These are phyloP conservation scores for Strigamia transsilvanica DNA, from an alignment of 2,888 invertebrate species.

Conservation along the genomic window DNA sequence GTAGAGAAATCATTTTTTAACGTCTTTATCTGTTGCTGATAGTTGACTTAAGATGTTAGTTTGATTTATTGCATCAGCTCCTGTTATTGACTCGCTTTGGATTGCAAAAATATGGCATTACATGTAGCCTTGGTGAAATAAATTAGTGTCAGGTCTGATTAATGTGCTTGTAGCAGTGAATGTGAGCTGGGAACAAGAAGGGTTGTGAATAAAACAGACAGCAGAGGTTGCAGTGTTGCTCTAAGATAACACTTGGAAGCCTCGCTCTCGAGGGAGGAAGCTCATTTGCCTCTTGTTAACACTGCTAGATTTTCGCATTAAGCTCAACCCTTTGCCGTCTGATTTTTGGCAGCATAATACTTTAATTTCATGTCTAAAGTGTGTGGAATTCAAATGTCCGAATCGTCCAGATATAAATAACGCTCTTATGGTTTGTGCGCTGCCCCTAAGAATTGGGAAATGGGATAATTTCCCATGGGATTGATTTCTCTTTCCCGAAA, in stretches of 20 bases:
- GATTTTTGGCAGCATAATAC: slow-evolving; percentile 7
- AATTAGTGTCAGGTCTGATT: slow-evolving; percentile 43
- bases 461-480: not conserved
- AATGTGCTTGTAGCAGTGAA: slow-evolving; percentile 35
- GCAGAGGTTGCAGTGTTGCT: slow-evolving; percentile 42
- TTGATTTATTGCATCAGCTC: slow-evolving; percentile 43
- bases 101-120: slow-evolving; percentile 46
- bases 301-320: slow-evolving; percentile 11
- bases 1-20: slow-evolving; percentile 8
- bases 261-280: slow-evolving; percentile 17
- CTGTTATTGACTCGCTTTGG: slow-evolving; percentile 46
- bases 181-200: slow-evolving; percentile 18
- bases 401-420: not conserved
- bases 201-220: slow-evolving; percentile 31
- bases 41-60: slow-evolving; percentile 19
- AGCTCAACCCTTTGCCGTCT: not conserved
- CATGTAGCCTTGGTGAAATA: slow-evolving; percentile 14
- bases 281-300: slow-evolving; percentile 48
- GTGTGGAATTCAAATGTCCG: not conserved
- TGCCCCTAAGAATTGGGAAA: not conserved
- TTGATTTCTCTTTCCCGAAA: not conserved
- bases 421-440: not conserved
- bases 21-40: slow-evolving; percentile 43
- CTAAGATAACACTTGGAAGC: slow-evolving; percentile 40
- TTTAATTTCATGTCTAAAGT: not conserved